Base-by-base conservation (phyloP, 2,113 vertebrate genomes). In the Tricholaema leucomelas region DNA sequence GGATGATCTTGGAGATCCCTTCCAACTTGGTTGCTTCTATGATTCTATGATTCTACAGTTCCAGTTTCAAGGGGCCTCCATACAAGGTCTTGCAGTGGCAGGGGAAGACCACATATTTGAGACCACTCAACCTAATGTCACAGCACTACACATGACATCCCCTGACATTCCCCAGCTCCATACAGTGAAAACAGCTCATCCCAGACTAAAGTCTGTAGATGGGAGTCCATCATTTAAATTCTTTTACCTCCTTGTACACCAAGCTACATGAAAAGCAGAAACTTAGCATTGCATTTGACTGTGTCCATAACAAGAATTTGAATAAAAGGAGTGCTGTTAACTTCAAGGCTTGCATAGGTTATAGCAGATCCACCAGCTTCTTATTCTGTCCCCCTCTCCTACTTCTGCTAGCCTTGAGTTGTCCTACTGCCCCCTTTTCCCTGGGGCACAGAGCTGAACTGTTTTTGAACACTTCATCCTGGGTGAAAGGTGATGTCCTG, bases 81-180 rank as follows among this genome's bases (percentile, higher is more conserved):
- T 10, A 73, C 16, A 36, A 31, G 31, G 16, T 25, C 71, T 79
- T 31, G 15, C n/a, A 60, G 17, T 0, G 0, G 15, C 40, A 15
- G 35, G 75, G 23, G 17, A 56, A 23, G 16, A 27, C 7, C 19
- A 11, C 1, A 1, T 24, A 35, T 63, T 80, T 67, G 27, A 18
- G 14, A 85, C 0, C 1, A 1, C 19, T 11, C 0, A 2, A 35
- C 11, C 23, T 56, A 48, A 50, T 14, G 28, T 60, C 56, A 81
- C 38, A 66, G 4, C 14, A 40, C 10, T 21, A 48, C 31, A 23
- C 2, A 0, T 8, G 30, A 21, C 16, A 40, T 2, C 2, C 19
- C 35, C 20, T 60, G 1, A 0, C 0, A 0, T 10, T 70, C 24
- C 18, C 30, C 2, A 5, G 20, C 5, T 14, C 8, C 4, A 0